Evolutionary conservation across 2,113 vertebrate species (phyloP), one percentile per base, ranked within the genome.

Genomic region (Microtus richardsoni): DNA sequence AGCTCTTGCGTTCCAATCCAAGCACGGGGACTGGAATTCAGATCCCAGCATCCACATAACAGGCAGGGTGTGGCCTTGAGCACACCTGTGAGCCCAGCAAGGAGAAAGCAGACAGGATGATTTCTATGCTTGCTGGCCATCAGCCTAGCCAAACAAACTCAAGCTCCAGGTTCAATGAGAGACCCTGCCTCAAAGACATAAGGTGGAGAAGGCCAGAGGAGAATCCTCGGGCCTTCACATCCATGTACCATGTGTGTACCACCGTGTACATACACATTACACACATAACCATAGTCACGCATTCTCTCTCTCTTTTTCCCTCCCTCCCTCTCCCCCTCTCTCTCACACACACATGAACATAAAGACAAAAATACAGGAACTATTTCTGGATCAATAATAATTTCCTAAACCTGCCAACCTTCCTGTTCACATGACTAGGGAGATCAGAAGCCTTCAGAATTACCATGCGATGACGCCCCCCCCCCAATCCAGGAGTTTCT

Each of bases 381-480:
- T 85, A 24, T 60, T 94, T 95, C 54, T 52, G 77, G n/a, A 75
- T 85, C 54, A 26, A 2, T 71, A 41, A 78, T 66, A 70, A 92
- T 68, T 79, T 95, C 74, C 88, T 64, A 92, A 84, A 64, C 49
- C 62, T 79, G 84, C 47, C 74, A 88, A 52, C n/a, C 41, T 79
- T 84, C 41, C 74, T 96, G 79, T 93, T 86, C 49, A 39, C 19
- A 28, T 24, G 44, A 52, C 39, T 84, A 78, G 95, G 39, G 70
- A 70, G 39, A 71, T 9, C 3, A 52, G 24, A 79, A 64, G 77
- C n/a, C 68, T 89, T 83, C 44, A 39, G 66, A 49, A 71, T 89
- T 24, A 54, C 68, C 62, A n/a, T 19, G 3, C 33, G 71, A 62
- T 0, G 1, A 77, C 22, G 44, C 19, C n/a, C 88, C n/a, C 12